A percentile compares a stretch with the other conserved stretches of the same genome.
These are phyloP conservation scores for Phymanthus crucifer DNA, from an alignment of 92 coral and sea anemone genomes.

Conservation along the genomic window DNA sequence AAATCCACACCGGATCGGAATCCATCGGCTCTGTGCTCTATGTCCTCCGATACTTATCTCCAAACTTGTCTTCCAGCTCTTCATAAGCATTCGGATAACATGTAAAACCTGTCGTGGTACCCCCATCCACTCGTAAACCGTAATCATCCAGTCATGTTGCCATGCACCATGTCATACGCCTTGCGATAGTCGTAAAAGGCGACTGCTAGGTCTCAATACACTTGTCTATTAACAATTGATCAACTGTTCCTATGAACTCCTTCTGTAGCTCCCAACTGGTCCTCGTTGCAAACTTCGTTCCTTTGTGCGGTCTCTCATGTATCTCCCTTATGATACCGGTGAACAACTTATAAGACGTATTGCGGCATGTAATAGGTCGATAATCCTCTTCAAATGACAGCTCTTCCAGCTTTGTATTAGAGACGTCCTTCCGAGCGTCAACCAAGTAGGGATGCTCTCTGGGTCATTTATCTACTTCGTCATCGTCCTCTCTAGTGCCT, in stretches of 20 bases:
- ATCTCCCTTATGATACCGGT: neutral
- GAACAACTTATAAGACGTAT: conserved; percentile 11
- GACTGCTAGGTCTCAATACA: conserved; percentile 31
- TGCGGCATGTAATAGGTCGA: conserved; percentile 13
- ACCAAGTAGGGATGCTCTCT: neutral
- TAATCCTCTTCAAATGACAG: neutral
- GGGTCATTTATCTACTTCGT: neutral
- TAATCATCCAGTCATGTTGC: neutral
- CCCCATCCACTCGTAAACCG: neutral
- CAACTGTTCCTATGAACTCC: neutral
- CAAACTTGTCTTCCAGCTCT: neutral
- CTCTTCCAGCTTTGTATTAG: neutral
- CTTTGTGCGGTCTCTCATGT: conserved; percentile 5
- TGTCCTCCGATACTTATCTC: neutral
- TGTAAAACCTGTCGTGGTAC: neutral
- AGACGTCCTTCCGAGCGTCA: conserved; percentile 6
- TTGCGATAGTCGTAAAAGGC: conserved; percentile 29
- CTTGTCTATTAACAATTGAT: neutral
- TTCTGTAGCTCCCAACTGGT: no score
- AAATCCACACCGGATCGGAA: conserved; percentile 1
- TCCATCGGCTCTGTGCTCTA: neutral
- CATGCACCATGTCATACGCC: conserved; percentile 24
- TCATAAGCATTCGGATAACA: neutral
- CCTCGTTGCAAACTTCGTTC: no score
- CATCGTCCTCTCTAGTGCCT: neutral